Evolutionary conservation across 1,140 invertebrate genomes (phyloP).

Genomic region (Drosophila quadrilineata): DNA sequence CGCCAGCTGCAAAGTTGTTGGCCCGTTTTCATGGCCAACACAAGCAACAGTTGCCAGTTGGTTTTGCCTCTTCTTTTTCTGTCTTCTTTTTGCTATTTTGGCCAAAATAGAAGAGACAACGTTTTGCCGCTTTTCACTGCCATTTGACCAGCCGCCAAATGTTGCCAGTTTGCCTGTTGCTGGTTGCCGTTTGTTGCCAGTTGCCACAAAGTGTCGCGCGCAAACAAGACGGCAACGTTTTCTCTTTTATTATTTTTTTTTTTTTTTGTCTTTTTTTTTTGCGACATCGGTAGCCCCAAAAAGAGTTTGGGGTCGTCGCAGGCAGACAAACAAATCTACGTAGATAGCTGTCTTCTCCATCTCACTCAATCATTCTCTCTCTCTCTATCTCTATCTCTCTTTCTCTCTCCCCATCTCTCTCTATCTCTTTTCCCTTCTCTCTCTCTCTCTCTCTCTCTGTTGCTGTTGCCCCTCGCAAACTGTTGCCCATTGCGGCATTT

Average conservation of each 20-base stretch:
- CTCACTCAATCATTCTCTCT: not conserved
- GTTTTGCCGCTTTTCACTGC: constrained; percentile 33
- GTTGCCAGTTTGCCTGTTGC: constrained; percentile 5
- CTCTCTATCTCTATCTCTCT: not conserved
- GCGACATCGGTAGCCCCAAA: no score
- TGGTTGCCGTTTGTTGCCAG: constrained; percentile 2
- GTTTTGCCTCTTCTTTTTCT: not conserved
- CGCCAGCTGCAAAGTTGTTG: no score
- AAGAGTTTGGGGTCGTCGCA: no score
- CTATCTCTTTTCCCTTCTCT: constrained; percentile 30
- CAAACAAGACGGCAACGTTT: constrained; percentile 68
- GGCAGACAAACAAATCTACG: no score
- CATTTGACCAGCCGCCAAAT: constrained; percentile 31
- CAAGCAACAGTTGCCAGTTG: no score
- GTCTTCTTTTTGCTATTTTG: constrained; percentile 12
- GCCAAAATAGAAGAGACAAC: constrained; percentile 17
- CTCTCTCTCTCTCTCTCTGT: not conserved
- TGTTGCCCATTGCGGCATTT: constrained; percentile 51
- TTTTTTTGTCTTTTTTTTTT: no score
- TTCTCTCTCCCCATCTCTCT: not conserved
- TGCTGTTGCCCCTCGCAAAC: constrained; percentile 36
- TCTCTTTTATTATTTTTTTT: constrained; percentile 58
- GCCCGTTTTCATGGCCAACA: no score
- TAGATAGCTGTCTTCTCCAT: not conserved
- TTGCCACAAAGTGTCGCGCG: constrained; percentile 61